Evolutionary conservation across 2,113 vertebrate species (phyloP), one percentile per base, ranked within the genome.

Genomic region (Cochlearius cochlearius): DNA sequence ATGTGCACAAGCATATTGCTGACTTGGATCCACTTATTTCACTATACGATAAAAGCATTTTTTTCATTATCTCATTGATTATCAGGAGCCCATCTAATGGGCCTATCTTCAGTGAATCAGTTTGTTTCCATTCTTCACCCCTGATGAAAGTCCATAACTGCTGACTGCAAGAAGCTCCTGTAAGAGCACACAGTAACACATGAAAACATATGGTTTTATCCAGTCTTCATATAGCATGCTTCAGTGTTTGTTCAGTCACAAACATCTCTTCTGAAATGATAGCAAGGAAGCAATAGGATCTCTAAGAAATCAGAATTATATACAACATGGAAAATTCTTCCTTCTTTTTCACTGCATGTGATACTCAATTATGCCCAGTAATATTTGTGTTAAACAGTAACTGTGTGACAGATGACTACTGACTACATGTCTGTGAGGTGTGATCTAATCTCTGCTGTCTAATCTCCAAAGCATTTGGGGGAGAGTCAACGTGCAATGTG

Each of bases 81-180:
- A 92, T 55, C 38, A 88, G n/a, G 34, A 80, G 34, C 45, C 47
- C 59, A 63, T 52, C 26, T 78, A 93, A 71, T 10, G 17, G 15
- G 55, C 8, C 50, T 47, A 45, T 76, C 39, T 71, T 50, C 76
- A 73, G 13, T 50, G 49, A 76, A 55, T 45, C 38, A 53, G 13
- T 53, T 63, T 45, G 38, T 36, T 80, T 77, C 6, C 22, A 30
- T 56, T 68, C 41, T 59, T 93, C 30, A 68, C 12, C n/a, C 30
- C 26, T 2, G 0, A 27, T 25, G 18, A 60, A 68, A 76, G 23
- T 19, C 10, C 0, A 0, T 64, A 88, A 88, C 26, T 77, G 47
- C 47, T 62, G 49, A 78, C 53, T 82, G 59, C 22, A 60, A 69
- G 34, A 72, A 87, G 69, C 27, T 82, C 43, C 77, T 72, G 29